A percentile compares a stretch with the other conserved stretches of the same genome.
Evolutionary conservation across 2,888 invertebrate genomes (phyloP).

Genomic region (Scelioninae gen. 1): DNA sequence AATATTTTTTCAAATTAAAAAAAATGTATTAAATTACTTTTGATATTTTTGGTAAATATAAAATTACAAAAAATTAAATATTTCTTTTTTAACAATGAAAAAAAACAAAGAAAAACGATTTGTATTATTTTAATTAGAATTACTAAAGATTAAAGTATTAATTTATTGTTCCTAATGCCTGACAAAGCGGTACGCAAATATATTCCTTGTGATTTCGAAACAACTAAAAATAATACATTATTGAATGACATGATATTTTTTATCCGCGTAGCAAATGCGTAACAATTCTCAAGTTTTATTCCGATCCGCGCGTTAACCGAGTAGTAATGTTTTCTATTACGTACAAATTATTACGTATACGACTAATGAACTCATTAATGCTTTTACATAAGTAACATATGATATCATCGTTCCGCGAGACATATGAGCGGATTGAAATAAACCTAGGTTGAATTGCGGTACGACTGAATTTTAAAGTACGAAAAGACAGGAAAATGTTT

Average conservation of each 20-base stretch:
- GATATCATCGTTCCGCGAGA: constrained; percentile 53
- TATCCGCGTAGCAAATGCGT: constrained; percentile 31
- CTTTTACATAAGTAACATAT: constrained; percentile 58
- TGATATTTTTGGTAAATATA: too few relatives aligned
- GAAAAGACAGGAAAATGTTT: constrained; percentile 9
- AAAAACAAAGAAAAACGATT: background rate
- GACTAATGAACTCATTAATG: constrained; percentile 59
- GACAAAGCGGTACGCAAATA: constrained; percentile 1
- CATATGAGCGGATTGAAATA: constrained; percentile 56
- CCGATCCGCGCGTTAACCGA: constrained; percentile 42
- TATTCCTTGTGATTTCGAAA: constrained; percentile 24
- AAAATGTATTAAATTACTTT: too few relatives aligned
- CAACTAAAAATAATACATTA: constrained; percentile 42
- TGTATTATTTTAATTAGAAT: background rate
- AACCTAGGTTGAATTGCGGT: constrained; percentile 52
- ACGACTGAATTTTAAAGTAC: constrained; percentile 46
- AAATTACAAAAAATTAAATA: background rate
- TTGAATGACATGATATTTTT: constrained; percentile 41
- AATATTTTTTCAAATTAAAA: too few relatives aligned
- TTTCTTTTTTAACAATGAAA: background rate
- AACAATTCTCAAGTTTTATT: constrained; percentile 50
- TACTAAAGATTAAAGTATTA: background rate
- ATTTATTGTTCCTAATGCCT: constrained; percentile 2
- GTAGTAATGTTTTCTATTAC: constrained; percentile 31
- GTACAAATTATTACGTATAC: constrained; percentile 49